Base-by-base conservation (phyloP, 1,140 invertebrate species). In the Drosophila oshimai region DNA sequence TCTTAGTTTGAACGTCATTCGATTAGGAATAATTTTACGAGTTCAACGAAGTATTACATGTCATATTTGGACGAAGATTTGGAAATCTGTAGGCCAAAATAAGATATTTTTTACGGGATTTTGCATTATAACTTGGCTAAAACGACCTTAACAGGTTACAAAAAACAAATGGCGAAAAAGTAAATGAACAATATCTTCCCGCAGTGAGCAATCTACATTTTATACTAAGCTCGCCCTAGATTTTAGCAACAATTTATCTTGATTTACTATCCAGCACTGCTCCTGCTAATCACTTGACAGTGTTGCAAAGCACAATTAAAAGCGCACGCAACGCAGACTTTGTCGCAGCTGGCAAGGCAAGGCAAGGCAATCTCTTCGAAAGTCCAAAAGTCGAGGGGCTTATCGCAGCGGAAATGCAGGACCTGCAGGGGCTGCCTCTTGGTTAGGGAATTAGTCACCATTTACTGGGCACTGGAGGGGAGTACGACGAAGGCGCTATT, bases 391-490 rank as follows among this genome's bases (percentile, higher is more conserved):
- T n/a, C n/a, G n/a, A n/a, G n/a, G n/a, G 29, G 33, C 12, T 28
- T 62, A 47, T 62, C 55, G 54, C 26, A 15, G 7, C 22, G 33
- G 33, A 49, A 64, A 31, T 31, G 44, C 24, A 64, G 17, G 4
- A 12, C 22, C 45, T 33, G 60, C 36, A 42, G 34, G 33, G 50
- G 9, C 26, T 31, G 54, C 13, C 24, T 24, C 57, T 41, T 50
- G 34, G 50, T 67, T 62, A 62, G 28, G 53, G 37, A 60, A 62
- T 62, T 60, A 62, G 58, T 58, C 42, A 57, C 41, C n/a, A 29
- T 7, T 13, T 13, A n/a, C 9, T 6, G 44, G 15, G 9, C 29
- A 34, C 6, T 15, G 34, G 7, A 9, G 10, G 10, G 9, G 7
- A n/a, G 5, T 2, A n/a, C 17, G 4, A 9, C n/a, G n/a, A n/a